phyloP scores from a whole-genome alignment of 2,888 invertebrate species.

The Catonia carolina region DNA sequence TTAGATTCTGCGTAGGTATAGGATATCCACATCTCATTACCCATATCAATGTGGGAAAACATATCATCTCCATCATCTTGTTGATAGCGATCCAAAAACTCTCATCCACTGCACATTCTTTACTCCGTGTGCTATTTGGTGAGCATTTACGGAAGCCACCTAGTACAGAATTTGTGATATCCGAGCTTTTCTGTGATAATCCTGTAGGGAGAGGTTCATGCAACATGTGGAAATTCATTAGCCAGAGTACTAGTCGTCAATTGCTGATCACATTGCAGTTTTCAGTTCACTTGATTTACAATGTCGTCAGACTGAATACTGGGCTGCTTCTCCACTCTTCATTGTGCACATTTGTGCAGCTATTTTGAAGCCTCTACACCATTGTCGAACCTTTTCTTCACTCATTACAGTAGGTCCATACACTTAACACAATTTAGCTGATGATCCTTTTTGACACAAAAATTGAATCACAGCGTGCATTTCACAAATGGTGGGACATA shows the following conservation, averaged over 20 bases:
- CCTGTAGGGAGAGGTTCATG: neutral
- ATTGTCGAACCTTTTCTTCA: slow-evolving; percentile 8
- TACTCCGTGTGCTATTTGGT: slow-evolving; percentile 21
- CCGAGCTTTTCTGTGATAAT: slow-evolving; percentile 19
- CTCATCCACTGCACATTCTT: slow-evolving; percentile 11
- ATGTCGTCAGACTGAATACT: neutral
- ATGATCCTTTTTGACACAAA: slow-evolving; percentile 2
- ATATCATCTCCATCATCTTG: slow-evolving; percentile 24
- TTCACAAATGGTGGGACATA: too few relatives aligned
- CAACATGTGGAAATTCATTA: neutral
- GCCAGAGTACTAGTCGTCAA: slow-evolving; percentile 4
- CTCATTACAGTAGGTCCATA: slow-evolving; percentile 9
- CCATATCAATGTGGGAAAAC: slow-evolving; percentile 17
- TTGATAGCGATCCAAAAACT: slow-evolving; percentile 21
- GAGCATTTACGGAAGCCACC: slow-evolving; percentile 22
- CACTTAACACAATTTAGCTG: neutral
- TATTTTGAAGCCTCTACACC: slow-evolving; percentile 1
- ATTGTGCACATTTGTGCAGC: slow-evolving; percentile 5
- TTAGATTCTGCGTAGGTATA: slow-evolving; percentile 21
- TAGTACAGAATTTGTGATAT: neutral
- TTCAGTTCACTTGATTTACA: slow-evolving; percentile 1
- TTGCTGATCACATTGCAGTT: neutral
- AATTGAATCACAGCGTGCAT: neutral
- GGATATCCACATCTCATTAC: slow-evolving; percentile 20
- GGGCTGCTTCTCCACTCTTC: slow-evolving; percentile 8